phyloP scores from a whole-genome alignment of 2,888 invertebrate genomes.

The Cecidostiba fungosa region DNA sequence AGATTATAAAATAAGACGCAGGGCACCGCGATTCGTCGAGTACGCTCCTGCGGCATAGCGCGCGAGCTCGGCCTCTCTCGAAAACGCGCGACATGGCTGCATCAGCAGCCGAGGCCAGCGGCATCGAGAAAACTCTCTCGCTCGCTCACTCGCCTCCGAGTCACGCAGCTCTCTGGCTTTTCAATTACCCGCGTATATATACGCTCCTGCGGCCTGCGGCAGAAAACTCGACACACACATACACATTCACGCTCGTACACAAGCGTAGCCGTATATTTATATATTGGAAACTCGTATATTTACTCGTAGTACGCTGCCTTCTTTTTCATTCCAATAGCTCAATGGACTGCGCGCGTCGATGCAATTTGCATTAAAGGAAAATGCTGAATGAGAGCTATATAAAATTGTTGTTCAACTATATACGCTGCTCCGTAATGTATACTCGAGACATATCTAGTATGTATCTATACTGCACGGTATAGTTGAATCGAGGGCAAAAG shows the following conservation, averaged over 20 bases:
- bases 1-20: neutral
- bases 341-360: neutral
- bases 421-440: too few species aligned
- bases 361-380: neutral
- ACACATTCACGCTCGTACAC: too few species aligned
- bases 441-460: neutral
- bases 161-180: neutral
- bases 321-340: neutral
- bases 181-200: conserved; percentile 16
- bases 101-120: conserved; percentile 1
- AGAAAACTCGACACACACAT: too few species aligned
- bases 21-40: neutral
- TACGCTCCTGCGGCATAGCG: conserved; percentile 18
- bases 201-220: too few species aligned
- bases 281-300: too few species aligned
- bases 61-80: conserved; percentile 13
- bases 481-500: neutral
- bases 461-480: neutral
- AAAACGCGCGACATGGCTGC: conserved; percentile 44
- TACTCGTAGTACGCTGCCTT: too few species aligned
- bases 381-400: neutral
- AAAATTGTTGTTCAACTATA: too few species aligned
- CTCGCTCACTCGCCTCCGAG: conserved; percentile 12
- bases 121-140: conserved; percentile 21
- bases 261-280: too few species aligned